Base-by-base conservation (phyloP, 2,888 invertebrate genomes). In the Apotomis betuletana region DNA sequence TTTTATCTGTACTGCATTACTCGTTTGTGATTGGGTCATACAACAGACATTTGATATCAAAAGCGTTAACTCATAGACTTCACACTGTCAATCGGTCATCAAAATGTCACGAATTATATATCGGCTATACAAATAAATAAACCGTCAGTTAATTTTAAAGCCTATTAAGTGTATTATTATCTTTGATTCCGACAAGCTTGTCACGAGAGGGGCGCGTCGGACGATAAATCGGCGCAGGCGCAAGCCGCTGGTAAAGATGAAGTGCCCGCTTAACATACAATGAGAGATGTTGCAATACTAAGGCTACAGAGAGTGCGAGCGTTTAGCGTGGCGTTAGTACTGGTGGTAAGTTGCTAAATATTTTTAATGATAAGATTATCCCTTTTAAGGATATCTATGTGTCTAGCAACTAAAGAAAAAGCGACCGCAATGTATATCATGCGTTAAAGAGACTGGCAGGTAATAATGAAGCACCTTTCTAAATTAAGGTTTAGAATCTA, bases 221-320 rank as follows among this genome's bases (percentile, higher is more conserved):
- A 88, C 83, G 90, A 92, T 92, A 92, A 92, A 92, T 92, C 88
- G 89, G 82, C 86, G 80, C 81, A 78, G 77, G 87, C 84, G 79
- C 83, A 83, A 80, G 83, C 82, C 82, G 81, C 80, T 81, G 85
- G 87, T 89, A 90, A 88, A 91, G 92, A 92, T 88, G 92, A 89
- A 92, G 91, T 92, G 88, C 89, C 84, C 91, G 89, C 87, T 93
- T 93, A 90, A 91, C 92, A 93, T 93, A 93, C 92, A 93, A 93
- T 93, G 91, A 90, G 89, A 84, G 82, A 80, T 84, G 83, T 90
- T 87, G 87, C 87, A 90, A 90, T 90, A 80, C 84, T 83, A 84
- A 86, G 79, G 83, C 84, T 81, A 81, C 82, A 83, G 76, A 81
- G 80, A 82, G 79, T 67, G 60, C 36, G 73, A 62, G 57, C 67